Conservation (phyloP, 1,140 invertebrate species). For the Doryteuthis pealeii region DNA sequence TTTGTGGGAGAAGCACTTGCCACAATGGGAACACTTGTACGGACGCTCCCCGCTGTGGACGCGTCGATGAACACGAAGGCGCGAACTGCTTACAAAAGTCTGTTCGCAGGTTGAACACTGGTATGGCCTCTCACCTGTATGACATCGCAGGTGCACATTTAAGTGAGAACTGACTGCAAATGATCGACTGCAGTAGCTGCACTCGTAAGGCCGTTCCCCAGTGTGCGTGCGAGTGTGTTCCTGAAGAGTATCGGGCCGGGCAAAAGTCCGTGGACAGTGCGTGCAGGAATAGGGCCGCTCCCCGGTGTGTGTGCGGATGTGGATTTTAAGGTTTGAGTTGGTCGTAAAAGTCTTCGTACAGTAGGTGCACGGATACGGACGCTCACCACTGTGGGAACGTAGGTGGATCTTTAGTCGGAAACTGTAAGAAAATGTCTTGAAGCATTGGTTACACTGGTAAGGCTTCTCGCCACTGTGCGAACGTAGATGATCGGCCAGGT, state of each 20-base stretch:
- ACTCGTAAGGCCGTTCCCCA: conserved; percentile 31
- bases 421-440: conserved; percentile 78
- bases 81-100: conserved; percentile 66
- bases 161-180: conserved; percentile 85
- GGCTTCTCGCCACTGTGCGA: conserved; percentile 70
- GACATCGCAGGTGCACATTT: conserved; percentile 89
- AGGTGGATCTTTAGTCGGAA: conserved; percentile 96
- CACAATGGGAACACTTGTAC: conserved; percentile 41
- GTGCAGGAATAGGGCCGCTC: conserved; percentile 97
- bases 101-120: conserved; percentile 82
- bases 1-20: background rate
- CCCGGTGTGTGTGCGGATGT: conserved; percentile 94
- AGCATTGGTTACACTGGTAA: conserved; percentile 77
- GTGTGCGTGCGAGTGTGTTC: conserved; percentile 28
- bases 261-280: conserved; percentile 97
- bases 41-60: conserved; percentile 63
- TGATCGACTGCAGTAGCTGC: conserved; percentile 76
- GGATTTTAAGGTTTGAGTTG: conserved; percentile 89
- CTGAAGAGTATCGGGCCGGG: conserved; percentile 91
- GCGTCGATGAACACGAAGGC: background rate
- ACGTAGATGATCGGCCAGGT: conserved; percentile 71
- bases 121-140: conserved; percentile 84
- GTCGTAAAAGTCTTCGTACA: conserved; percentile 98
- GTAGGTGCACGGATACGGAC: conserved; percentile 95
- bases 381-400: conserved; percentile 93